Percentiles rank a stretch among this genome's conserved stretches.
Conservation (phyloP, 92 coral and sea anemone species). For the Umimayanthus chanpuru region DNA sequence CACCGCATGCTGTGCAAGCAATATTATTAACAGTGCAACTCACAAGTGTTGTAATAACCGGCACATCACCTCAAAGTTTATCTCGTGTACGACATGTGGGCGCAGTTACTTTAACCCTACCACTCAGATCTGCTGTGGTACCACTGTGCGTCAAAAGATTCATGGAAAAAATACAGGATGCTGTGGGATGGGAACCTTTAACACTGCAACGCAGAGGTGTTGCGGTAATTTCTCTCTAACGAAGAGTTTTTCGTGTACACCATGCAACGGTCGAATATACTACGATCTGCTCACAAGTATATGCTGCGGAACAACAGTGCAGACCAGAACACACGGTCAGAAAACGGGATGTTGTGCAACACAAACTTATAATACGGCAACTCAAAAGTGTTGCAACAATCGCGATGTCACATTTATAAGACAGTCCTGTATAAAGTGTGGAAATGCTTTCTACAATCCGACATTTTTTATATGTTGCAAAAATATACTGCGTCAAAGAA, state of each 20-base stretch:
- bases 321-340: neutral
- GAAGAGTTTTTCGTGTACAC: neutral
- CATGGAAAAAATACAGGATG: slow-evolving; percentile 16
- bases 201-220: slow-evolving; percentile 2
- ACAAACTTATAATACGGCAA: neutral
- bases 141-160: neutral
- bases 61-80: neutral
- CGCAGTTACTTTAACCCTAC: neutral
- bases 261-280: slow-evolving; percentile 16
- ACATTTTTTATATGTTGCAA: slow-evolving; percentile 12
- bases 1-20: slow-evolving; percentile 17
- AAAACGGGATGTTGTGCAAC: slow-evolving; percentile 14
- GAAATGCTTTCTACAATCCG: slow-evolving; percentile 3
- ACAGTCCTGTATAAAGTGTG: slow-evolving; percentile 9
- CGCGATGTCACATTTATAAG: slow-evolving; percentile 7
- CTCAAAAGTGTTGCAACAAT: slow-evolving; percentile 6
- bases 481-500: neutral
- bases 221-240: neutral
- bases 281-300: neutral
- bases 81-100: slow-evolving; percentile 12
- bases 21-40: neutral
- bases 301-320: slow-evolving; percentile 19
- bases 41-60: slow-evolving; percentile 15
- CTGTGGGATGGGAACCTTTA: slow-evolving; percentile 24
- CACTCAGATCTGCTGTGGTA: slow-evolving; percentile 13